These are phyloP conservation scores for Scaptomyza graminum DNA, from an alignment of 1,140 invertebrate species.

Conservation along the genomic window DNA sequence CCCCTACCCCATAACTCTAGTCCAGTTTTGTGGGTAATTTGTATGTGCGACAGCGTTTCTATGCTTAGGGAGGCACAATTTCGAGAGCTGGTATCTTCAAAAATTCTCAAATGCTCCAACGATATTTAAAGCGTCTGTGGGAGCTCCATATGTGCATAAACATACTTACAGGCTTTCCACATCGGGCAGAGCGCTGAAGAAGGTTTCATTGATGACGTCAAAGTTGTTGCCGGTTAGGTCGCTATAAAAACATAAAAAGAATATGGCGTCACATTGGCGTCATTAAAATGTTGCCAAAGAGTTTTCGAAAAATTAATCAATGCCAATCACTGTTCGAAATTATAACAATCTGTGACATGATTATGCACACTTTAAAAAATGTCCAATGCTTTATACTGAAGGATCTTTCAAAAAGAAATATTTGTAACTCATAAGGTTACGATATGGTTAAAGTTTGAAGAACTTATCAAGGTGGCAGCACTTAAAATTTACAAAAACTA, in stretches of 20 bases:
- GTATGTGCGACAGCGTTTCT: slow-evolving; percentile 16
- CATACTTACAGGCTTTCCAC: slow-evolving; percentile 76
- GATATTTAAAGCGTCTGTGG: slow-evolving; percentile 42
- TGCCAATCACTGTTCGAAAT: background rate
- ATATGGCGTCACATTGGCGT: background rate
- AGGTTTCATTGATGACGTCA: slow-evolving; percentile 55
- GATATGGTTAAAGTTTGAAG: too few species aligned
- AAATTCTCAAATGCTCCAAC: slow-evolving; percentile 19
- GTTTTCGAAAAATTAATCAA: background rate
- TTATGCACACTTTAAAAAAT: background rate
- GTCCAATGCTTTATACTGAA: too few species aligned
- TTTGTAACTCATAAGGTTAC: too few species aligned
- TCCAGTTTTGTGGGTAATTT: slow-evolving; percentile 39
- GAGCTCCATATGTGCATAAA: background rate
- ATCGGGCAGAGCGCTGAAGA: slow-evolving; percentile 63
- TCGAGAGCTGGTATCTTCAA: slow-evolving; percentile 8
- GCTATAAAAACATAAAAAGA: slow-evolving; percentile 38
- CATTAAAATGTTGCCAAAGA: background rate
- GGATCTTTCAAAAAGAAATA: too few species aligned
- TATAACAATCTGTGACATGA: background rate
- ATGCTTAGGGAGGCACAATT: slow-evolving; percentile 13
- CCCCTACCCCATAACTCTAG: background rate
- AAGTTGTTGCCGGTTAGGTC: slow-evolving; percentile 81
- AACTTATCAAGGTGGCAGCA: too few species aligned
- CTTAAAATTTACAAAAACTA: too few species aligned